A percentile compares a stretch with the other conserved stretches of the same genome.
phyloP scores from a whole-genome alignment of 64 coral and sea anemone genomes.

The Actinia equina region DNA sequence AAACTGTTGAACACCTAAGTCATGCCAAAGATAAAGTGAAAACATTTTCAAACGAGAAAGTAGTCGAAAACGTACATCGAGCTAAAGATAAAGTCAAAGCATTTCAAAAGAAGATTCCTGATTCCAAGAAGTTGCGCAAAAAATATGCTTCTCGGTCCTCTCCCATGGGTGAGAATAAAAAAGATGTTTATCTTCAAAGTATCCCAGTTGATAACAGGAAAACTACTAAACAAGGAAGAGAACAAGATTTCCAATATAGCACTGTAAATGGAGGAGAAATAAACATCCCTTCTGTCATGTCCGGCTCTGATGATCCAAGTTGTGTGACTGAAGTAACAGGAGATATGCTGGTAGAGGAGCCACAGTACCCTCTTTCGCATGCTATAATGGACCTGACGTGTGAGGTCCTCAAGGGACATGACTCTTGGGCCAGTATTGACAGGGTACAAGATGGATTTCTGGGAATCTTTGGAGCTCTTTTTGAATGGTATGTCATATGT shows the following conservation, averaged over 20 bases:
- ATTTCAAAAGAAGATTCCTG: background rate
- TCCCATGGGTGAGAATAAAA: background rate
- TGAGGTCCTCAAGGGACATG: constrained; percentile 41
- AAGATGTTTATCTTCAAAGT: background rate
- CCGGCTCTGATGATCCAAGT: constrained; percentile 14
- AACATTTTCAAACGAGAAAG: background rate
- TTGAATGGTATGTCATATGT: constrained; percentile 57
- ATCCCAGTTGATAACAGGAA: background rate
- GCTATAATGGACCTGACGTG: constrained; percentile 49
- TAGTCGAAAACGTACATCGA: background rate
- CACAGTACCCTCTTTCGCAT: constrained; percentile 41
- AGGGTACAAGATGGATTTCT: constrained; percentile 51
- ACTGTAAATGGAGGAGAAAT: background rate
- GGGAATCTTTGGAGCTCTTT: constrained; percentile 42
- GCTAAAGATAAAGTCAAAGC: constrained; percentile 20
- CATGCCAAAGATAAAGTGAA: constrained; percentile 26
- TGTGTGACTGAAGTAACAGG: background rate
- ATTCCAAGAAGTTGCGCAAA: background rate
- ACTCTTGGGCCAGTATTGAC: constrained; percentile 56
- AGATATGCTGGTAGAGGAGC: background rate
- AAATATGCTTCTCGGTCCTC: background rate
- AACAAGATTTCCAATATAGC: no score
- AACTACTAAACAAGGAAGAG: no score
- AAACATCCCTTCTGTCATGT: background rate
- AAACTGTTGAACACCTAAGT: background rate